These are phyloP conservation scores for Cervus canadensis DNA, from an alignment of 2,113 vertebrate genomes.

Conservation along the genomic window DNA sequence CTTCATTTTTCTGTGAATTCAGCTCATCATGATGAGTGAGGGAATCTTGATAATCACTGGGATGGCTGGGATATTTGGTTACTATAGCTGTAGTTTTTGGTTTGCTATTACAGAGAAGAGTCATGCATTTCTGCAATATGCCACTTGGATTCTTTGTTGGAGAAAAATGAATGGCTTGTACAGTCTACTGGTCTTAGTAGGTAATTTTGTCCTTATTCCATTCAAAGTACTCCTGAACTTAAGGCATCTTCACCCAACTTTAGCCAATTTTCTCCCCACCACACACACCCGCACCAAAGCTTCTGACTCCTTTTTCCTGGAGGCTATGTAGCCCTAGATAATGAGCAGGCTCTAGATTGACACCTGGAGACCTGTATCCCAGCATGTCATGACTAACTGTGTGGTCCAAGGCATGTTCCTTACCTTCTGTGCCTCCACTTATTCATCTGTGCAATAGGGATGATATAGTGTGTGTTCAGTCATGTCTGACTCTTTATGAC, in stretches of 20 bases:
- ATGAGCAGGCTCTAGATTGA: neutral
- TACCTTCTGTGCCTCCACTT: neutral
- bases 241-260: neutral
- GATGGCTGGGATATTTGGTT: neutral
- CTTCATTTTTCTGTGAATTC: neutral
- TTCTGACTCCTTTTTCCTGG: neutral
- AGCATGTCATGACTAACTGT: neutral
- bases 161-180: neutral
- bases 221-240: neutral
- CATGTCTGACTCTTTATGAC: neutral
- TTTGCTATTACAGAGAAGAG: neutral
- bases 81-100: neutral
- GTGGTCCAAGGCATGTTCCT: neutral
- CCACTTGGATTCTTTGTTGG: neutral
- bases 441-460: neutral
- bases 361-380: neutral
- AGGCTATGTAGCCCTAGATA: neutral
- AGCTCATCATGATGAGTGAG: neutral
- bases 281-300: neutral
- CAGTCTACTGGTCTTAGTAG: neutral
- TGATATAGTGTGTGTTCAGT: neutral
- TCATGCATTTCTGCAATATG: neutral
- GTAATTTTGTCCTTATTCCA: neutral
- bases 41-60: neutral
- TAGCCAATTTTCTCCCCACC: neutral